Evolutionary conservation across 2,888 invertebrate genomes (phyloP).

Genomic region (Agapetus fuscipes): DNA sequence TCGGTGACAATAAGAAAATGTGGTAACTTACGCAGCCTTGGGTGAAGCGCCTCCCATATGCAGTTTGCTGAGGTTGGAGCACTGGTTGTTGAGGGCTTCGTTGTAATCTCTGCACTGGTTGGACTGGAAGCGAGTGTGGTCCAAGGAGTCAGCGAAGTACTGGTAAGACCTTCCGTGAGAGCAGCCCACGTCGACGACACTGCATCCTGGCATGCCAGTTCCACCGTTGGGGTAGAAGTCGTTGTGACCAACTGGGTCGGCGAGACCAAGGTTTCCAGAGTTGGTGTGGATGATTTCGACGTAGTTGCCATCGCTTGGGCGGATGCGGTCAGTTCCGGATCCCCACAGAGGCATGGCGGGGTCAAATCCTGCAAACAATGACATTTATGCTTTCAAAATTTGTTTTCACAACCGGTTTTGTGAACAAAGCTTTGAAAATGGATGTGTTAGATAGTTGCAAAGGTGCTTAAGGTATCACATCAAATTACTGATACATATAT

Average conservation of each 20-base stretch:
- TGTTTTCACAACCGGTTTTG: no score
- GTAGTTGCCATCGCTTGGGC: slow-evolving; percentile 11
- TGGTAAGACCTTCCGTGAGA: slow-evolving; percentile 12
- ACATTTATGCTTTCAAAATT: no score
- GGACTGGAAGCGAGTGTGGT: slow-evolving; percentile 10
- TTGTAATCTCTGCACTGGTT: slow-evolving; percentile 7
- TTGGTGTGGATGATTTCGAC: slow-evolving; percentile 17
- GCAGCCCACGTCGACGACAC: slow-evolving; percentile 7
- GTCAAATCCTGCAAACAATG: slow-evolving; percentile 7
- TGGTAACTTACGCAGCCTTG: slow-evolving; percentile 12
- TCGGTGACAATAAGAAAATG: no score
- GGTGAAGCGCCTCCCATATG: slow-evolving; percentile 12
- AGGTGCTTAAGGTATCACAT: no score
- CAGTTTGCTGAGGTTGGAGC: slow-evolving; percentile 10
- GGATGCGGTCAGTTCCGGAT: slow-evolving; percentile 9
- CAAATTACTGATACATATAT: no score
- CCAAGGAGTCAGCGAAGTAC: slow-evolving; percentile 12
- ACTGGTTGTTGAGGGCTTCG: slow-evolving; percentile 6
- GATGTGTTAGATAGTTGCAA: no score
- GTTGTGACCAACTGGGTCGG: slow-evolving; percentile 6
- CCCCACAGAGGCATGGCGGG: slow-evolving; percentile 17
- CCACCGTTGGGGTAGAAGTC: slow-evolving; percentile 21
- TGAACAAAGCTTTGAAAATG: no score
- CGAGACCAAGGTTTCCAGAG: slow-evolving; percentile 10
- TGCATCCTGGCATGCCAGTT: slow-evolving; percentile 13